A percentile compares a stretch with the other conserved stretches of the same genome.
Conservation (phyloP, 2,797 vertebrate species). For the Trichosurus vulpecula region DNA sequence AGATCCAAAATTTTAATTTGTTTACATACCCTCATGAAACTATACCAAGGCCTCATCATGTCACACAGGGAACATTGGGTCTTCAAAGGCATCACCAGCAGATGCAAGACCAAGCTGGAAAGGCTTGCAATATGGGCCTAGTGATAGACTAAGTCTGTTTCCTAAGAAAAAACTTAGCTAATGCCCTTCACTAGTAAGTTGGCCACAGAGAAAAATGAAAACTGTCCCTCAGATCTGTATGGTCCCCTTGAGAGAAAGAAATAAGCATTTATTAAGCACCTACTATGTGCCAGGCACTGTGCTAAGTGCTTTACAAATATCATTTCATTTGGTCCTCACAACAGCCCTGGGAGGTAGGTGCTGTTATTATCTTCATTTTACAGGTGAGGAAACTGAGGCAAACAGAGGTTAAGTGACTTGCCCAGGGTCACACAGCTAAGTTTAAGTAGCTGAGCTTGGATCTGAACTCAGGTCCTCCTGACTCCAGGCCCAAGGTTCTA, state of each 20-base stretch:
- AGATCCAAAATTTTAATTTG: neutral
- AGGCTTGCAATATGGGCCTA: neutral
- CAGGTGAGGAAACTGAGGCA: neutral
- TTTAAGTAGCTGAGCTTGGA: neutral
- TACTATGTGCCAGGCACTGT: too few species aligned
- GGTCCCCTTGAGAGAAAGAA: neutral
- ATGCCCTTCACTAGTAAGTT: neutral
- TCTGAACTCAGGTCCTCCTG: neutral
- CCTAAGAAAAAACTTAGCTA: neutral
- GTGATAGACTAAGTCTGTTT: neutral
- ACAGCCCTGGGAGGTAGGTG: neutral
- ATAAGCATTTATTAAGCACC: neutral
- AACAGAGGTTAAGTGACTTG: neutral
- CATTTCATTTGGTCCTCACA: neutral
- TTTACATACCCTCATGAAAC: too few species aligned
- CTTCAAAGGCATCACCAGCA: neutral
- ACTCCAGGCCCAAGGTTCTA: neutral
- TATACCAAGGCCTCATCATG: neutral
- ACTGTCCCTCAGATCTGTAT: neutral
- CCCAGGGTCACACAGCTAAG: neutral
- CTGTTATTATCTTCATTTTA: neutral
- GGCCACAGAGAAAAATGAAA: neutral
- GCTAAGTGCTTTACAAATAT: neutral
- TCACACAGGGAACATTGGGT: neutral
- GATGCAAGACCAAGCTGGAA: neutral